Evolutionary conservation across 2,797 vertebrate genomes (phyloP).

Genomic region (Smutsia gigantea): DNA sequence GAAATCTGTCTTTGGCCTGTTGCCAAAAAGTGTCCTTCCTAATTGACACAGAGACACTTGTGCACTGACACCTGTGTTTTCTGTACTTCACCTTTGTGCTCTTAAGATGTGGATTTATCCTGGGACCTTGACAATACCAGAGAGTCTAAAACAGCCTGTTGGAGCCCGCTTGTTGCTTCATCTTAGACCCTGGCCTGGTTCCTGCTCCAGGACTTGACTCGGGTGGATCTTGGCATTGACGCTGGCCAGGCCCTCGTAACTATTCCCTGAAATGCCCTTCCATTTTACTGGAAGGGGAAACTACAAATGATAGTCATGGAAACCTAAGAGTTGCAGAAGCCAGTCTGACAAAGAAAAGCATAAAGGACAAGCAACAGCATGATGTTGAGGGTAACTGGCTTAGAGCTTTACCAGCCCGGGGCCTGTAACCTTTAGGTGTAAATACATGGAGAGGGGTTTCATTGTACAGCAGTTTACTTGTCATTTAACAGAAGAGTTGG

Average conservation of each 20-base stretch:
- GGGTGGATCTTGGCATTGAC: conserved; percentile 56
- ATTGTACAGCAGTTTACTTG: neutral
- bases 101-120: neutral
- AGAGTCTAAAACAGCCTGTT: neutral
- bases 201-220: conserved; percentile 32
- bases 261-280: conserved; percentile 61
- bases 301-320: conserved; percentile 36
- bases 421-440: conserved; percentile 53
- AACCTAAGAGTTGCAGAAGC: conserved; percentile 31
- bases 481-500: neutral
- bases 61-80: neutral
- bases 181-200: conserved; percentile 13
- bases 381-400: neutral
- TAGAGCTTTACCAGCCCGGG: neutral
- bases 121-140: neutral
- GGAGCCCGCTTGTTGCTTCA: neutral
- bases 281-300: conserved; percentile 49
- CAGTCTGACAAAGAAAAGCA: conserved; percentile 17
- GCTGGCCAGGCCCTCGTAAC: neutral
- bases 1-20: neutral
- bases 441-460: neutral
- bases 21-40: neutral
- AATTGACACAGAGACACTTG: neutral
- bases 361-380: conserved; percentile 48
- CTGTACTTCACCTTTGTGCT: neutral